Conservation (phyloP, 2,888 invertebrate genomes). For the Yponomeuta cagnagella region DNA sequence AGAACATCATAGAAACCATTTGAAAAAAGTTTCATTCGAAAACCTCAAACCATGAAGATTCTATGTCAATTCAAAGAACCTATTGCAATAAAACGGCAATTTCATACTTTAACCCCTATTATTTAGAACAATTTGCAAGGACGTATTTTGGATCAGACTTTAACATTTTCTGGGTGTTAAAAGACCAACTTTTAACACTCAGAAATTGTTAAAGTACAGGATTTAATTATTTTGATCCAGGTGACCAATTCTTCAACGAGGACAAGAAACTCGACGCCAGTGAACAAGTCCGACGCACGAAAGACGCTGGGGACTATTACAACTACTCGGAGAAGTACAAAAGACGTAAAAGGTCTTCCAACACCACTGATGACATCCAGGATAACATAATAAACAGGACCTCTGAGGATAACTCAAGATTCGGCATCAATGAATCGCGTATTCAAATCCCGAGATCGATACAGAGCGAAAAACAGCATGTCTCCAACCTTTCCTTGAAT, state of each 20-base stretch:
- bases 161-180: no score
- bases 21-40: no score
- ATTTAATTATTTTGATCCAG: background rate
- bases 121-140: no score
- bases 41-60: no score
- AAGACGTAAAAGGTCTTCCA: background rate
- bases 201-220: no score
- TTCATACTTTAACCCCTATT: no score
- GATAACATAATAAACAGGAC: background rate
- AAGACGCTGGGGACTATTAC: conserved; percentile 29
- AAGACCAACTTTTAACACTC: no score
- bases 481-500: background rate
- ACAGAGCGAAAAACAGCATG: background rate
- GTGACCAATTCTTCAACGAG: background rate
- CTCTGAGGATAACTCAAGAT: background rate
- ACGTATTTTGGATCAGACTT: no score
- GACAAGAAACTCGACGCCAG: background rate
- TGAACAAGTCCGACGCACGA: conserved; percentile 21
- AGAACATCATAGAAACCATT: no score
- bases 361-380: background rate
- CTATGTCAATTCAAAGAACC: no score
- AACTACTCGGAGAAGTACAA: background rate
- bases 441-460: background rate
- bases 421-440: background rate
- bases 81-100: no score